Percentiles rank a stretch among this genome's conserved stretches.
These are phyloP conservation scores for Elaphurus davidianus DNA, from an alignment of 2,113 vertebrate genomes.

Conservation along the genomic window DNA sequence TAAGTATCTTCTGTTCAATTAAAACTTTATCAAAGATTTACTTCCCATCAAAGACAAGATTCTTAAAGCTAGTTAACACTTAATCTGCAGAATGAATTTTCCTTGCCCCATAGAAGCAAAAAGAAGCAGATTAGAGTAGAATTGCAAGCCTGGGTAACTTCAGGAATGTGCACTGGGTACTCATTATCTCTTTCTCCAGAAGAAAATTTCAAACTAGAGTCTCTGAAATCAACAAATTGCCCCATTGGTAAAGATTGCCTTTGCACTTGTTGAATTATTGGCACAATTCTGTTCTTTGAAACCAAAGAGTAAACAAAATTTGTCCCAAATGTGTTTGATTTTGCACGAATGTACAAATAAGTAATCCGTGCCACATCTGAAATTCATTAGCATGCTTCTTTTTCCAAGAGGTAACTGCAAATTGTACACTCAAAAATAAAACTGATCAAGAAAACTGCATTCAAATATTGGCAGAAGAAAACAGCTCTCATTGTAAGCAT, in stretches of 20 bases:
- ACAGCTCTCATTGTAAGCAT: background rate
- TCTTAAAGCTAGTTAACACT: constrained; percentile 60
- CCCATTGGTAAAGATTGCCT: constrained; percentile 19
- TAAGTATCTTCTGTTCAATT: constrained; percentile 40
- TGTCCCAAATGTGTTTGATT: constrained; percentile 63
- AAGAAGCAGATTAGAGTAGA: background rate
- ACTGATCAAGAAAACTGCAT: constrained; percentile 37
- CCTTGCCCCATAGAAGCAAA: background rate
- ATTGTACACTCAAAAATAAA: constrained; percentile 46
- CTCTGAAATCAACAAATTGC: constrained; percentile 48
- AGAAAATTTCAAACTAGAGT: constrained; percentile 45
- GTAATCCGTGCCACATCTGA: constrained; percentile 57
- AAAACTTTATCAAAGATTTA: constrained; percentile 60
- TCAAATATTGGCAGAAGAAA: constrained; percentile 42
- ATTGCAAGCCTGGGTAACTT: constrained; percentile 56
- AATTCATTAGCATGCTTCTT: constrained; percentile 52
- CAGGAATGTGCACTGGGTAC: constrained; percentile 34
- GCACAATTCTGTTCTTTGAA: constrained; percentile 60
- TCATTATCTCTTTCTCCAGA: constrained; percentile 48
- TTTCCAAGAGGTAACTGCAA: constrained; percentile 59
- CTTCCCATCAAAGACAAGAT: constrained; percentile 19
- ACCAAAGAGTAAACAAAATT: constrained; percentile 55
- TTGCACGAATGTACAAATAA: constrained; percentile 59
- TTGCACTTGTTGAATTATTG: constrained; percentile 65
- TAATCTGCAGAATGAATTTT: constrained; percentile 35